A percentile compares a stretch with the other conserved stretches of the same genome.
Conservation (phyloP, 2,113 vertebrate species). For the Cynocephalus volans region DNA sequence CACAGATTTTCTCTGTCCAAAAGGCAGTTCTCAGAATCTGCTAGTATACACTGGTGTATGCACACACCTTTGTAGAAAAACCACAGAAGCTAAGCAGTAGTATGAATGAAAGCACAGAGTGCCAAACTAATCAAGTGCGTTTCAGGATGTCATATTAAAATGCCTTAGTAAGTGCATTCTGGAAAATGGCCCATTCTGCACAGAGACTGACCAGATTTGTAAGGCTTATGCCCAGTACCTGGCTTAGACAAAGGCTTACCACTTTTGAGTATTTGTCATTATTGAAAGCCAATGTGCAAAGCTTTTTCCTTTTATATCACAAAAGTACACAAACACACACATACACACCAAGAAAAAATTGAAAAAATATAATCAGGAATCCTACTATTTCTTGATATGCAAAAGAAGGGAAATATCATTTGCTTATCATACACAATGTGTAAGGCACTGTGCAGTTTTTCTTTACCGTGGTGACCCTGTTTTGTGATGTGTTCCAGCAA, state of each 20-base stretch:
- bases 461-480: not conserved
- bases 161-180: fast-evolving
- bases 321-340: not conserved
- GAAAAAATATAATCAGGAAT: not conserved
- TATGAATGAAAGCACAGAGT: not conserved
- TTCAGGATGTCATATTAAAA: not conserved
- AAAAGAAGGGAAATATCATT: not conserved
- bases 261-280: not conserved
- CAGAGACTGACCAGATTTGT: not conserved
- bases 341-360: not conserved
- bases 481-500: not conserved
- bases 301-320: not conserved
- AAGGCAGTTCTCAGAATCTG: not conserved
- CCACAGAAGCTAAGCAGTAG: not conserved
- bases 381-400: not conserved
- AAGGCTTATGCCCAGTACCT: not conserved
- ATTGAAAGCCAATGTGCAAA: not conserved
- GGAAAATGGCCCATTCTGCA: not conserved
- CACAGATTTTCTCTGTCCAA: slow-evolving; percentile 39
- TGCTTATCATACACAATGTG: not conserved
- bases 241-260: not conserved
- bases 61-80: not conserved
- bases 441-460: not conserved
- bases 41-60: not conserved
- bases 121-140: not conserved